These are phyloP conservation scores for Dicycla oo DNA, from an alignment of 2,888 invertebrate species.

Conservation along the genomic window DNA sequence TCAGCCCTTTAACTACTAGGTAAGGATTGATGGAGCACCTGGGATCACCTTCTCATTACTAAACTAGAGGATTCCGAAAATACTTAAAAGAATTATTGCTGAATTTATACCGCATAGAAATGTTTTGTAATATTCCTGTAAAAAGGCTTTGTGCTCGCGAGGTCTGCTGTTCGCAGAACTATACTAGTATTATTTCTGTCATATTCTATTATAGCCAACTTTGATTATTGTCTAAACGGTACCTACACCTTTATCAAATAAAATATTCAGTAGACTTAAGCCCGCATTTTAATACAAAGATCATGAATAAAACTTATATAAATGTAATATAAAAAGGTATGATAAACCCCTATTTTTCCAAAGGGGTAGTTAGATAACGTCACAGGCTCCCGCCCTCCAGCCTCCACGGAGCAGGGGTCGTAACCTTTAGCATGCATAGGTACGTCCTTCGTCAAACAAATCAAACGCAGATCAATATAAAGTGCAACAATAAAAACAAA, in stretches of 20 bases:
- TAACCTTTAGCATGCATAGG: slow-evolving; percentile 80
- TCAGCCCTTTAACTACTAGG: too few species aligned
- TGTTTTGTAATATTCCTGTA: too few species aligned
- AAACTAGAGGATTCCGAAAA: too few species aligned
- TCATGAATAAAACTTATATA: slow-evolving; percentile 22
- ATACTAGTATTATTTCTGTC: slow-evolving; percentile 3
- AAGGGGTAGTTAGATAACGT: slow-evolving; percentile 81
- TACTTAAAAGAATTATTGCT: too few species aligned
- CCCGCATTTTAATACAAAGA: background rate
- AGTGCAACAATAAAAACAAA: slow-evolving; percentile 50
- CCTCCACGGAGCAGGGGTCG: slow-evolving; percentile 76
- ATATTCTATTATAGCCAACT: background rate
- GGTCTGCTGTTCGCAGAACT: too few species aligned
- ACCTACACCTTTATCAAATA: background rate
- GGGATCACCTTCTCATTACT: too few species aligned
- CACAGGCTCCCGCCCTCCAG: slow-evolving; percentile 70
- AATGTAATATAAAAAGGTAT: slow-evolving; percentile 31
- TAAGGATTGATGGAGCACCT: too few species aligned
- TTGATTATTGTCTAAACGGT: background rate
- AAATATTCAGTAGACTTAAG: background rate
- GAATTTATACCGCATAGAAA: too few species aligned
- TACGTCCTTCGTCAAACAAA: slow-evolving; percentile 77
- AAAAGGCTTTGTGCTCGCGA: too few species aligned
- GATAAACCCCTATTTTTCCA: slow-evolving; percentile 49
- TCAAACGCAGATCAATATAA: slow-evolving; percentile 77